phyloP scores from a whole-genome alignment of 2,888 invertebrate species.

The Heliconius erato region DNA sequence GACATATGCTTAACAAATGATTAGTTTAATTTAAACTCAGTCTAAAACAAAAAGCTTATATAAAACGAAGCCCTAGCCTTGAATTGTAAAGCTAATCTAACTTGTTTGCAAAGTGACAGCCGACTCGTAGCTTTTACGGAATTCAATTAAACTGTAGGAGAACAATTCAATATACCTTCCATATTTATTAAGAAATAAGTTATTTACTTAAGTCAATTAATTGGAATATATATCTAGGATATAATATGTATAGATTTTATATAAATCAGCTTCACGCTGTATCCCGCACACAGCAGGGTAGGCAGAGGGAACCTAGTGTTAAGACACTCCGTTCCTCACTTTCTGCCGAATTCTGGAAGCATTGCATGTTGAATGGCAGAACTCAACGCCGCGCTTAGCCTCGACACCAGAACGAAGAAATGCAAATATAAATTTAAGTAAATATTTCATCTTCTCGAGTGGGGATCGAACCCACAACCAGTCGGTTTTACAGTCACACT shows the following conservation, averaged over 20 bases:
- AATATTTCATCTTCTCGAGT: too few species aligned
- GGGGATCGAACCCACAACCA: too few species aligned
- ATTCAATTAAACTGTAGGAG: slow-evolving; percentile 35
- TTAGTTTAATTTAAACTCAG: slow-evolving; percentile 14
- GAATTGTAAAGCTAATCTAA: slow-evolving; percentile 31
- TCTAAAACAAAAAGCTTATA: slow-evolving; percentile 18
- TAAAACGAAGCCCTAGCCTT: slow-evolving; percentile 20
- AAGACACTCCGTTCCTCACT: too few species aligned
- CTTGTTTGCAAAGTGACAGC: slow-evolving; percentile 40
- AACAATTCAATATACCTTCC: slow-evolving; percentile 22
- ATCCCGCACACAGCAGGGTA: too few species aligned
- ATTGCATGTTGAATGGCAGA: too few species aligned
- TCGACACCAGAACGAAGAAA: too few species aligned
- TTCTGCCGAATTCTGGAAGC: too few species aligned
- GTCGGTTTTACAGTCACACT: too few species aligned
- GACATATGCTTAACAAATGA: neutral
- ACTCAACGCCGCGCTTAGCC: too few species aligned
- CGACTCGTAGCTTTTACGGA: slow-evolving; percentile 35
- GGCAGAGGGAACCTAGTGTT: too few species aligned
- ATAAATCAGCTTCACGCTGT: too few species aligned
- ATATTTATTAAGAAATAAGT: neutral
- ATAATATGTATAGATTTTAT: neutral
- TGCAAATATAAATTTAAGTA: too few species aligned
- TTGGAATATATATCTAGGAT: neutral
- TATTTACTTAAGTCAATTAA: neutral